A percentile compares a stretch with the other conserved stretches of the same genome.
phyloP scores from a whole-genome alignment of 2,888 invertebrate species.

The Protophormia terraenovae region DNA sequence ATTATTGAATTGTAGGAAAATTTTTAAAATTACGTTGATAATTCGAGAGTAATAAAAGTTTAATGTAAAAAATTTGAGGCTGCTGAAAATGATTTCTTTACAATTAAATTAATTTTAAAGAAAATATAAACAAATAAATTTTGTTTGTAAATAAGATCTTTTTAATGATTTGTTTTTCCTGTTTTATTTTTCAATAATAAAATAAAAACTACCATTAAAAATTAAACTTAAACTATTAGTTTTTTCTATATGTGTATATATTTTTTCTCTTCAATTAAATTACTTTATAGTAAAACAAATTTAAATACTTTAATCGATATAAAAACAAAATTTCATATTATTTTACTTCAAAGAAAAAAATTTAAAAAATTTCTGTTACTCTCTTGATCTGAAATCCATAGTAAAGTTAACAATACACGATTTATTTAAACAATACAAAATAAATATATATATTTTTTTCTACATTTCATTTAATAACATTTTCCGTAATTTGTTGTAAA shows the following conservation, averaged over 20 bases:
- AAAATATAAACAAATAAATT: too few species aligned
- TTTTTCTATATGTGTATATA: not conserved
- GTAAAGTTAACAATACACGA: slow-evolving; percentile 31
- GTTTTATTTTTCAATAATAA: not conserved
- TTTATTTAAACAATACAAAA: slow-evolving; percentile 28
- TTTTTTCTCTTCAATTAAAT: not conserved
- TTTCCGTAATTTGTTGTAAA: slow-evolving; percentile 15
- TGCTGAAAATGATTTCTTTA: too few species aligned
- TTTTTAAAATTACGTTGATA: too few species aligned
- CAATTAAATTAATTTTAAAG: too few species aligned
- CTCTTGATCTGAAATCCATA: not conserved
- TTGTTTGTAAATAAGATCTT: too few species aligned
- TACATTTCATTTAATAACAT: not conserved
- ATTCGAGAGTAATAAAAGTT: too few species aligned
- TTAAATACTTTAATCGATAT: not conserved
- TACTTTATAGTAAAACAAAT: not conserved
- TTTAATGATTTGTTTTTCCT: too few species aligned
- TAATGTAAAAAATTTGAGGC: too few species aligned
- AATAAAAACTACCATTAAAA: not conserved
- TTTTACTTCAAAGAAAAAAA: not conserved
- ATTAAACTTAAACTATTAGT: not conserved
- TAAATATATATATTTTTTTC: not conserved
- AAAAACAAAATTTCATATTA: not conserved
- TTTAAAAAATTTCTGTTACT: not conserved
- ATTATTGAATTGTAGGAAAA: too few species aligned